Percentiles rank a stretch among this genome's conserved stretches.
These are phyloP conservation scores for Spinus pinus DNA, from an alignment of 2,797 vertebrate genomes.

Conservation along the genomic window DNA sequence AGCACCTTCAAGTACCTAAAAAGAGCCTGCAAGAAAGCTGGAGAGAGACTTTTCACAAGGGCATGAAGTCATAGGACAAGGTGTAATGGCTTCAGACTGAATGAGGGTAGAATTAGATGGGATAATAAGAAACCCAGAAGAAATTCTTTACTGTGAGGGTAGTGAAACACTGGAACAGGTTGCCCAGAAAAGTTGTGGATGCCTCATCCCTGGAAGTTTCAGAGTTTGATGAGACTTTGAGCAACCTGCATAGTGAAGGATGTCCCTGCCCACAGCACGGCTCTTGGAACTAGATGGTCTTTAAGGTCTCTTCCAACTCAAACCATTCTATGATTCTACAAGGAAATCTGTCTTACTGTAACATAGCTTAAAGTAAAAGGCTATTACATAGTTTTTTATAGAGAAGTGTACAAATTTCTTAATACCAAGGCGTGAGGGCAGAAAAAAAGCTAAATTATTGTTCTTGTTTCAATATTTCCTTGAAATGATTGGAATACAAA, in stretches of 20 bases:
- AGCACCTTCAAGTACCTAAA: not conserved
- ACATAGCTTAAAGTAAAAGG: not conserved
- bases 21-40: not conserved
- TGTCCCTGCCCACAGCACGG: not conserved
- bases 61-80: not conserved
- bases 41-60: not conserved
- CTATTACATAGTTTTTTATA: not conserved
- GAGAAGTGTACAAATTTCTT: not conserved
- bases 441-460: not conserved
- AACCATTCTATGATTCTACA: not conserved
- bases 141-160: not conserved
- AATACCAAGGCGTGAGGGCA: not conserved
- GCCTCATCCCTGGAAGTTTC: not conserved
- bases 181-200: not conserved
- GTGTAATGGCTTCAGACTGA: not conserved
- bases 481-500: not conserved
- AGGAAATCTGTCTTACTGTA: not conserved
- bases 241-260: not conserved
- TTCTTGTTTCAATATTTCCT: not conserved
- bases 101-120: not conserved
- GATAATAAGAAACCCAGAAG: not conserved
- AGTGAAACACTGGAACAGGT: not conserved
- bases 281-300: not conserved
- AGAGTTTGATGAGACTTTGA: not conserved
- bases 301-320: not conserved